phyloP scores from a whole-genome alignment of 1,140 invertebrate genomes.

The Polypedilum pembai region DNA sequence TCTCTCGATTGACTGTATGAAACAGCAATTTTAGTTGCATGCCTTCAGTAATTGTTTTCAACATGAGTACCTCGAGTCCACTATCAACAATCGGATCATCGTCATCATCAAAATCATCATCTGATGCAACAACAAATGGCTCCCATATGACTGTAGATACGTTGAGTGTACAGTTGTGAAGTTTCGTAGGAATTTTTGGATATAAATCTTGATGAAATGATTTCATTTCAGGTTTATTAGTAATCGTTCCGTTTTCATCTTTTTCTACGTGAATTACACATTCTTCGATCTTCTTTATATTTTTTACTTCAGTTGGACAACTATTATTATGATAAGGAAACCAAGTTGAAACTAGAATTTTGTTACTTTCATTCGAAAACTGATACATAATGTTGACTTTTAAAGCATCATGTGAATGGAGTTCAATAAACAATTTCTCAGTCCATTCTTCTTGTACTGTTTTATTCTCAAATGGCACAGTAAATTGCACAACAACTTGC shows the following conservation, averaged over 20 bases:
- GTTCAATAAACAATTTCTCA: background rate
- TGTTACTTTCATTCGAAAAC: background rate
- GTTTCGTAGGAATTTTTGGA: constrained; percentile 27
- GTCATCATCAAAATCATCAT: constrained; percentile 1
- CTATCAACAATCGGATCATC: background rate
- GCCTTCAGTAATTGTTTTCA: constrained; percentile 24
- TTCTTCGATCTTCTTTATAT: constrained; percentile 24
- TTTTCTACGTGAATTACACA: background rate
- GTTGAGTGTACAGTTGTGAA: constrained; percentile 11
- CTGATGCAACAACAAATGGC: constrained; percentile 27
- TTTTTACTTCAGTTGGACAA: background rate
- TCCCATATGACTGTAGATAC: background rate
- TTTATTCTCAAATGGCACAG: background rate
- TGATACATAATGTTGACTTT: constrained; percentile 30
- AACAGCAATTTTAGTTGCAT: constrained; percentile 20
- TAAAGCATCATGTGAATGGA: background rate
- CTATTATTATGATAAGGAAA: constrained; percentile 26
- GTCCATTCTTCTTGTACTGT: background rate
- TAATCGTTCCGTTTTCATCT: background rate
- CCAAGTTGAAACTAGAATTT: background rate
- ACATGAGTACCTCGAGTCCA: constrained; percentile 23
- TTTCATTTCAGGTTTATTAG: background rate
- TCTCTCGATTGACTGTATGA: background rate
- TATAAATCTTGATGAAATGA: background rate
- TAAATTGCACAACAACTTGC: constrained; percentile 29